Evolutionary conservation across 2,113 vertebrate species (phyloP).

Genomic region (Psilopogon haemacephalus): DNA sequence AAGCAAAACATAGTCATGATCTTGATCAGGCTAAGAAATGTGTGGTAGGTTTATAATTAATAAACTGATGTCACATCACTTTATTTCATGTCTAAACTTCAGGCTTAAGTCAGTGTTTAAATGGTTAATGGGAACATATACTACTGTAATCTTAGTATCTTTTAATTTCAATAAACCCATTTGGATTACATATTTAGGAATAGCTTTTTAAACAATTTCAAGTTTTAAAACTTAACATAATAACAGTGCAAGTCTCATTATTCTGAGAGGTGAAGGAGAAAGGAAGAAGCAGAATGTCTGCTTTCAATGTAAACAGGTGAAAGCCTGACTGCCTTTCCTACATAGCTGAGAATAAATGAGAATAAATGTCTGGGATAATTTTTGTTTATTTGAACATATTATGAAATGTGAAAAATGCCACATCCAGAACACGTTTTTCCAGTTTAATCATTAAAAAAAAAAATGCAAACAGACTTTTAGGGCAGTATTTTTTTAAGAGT

Average conservation of each 20-base stretch:
- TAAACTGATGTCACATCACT: too few species aligned
- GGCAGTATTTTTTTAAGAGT: background rate
- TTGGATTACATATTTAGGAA: background rate
- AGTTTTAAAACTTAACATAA: background rate
- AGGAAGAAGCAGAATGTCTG: background rate
- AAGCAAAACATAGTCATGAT: too few species aligned
- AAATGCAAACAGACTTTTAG: too few species aligned
- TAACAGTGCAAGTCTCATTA: background rate
- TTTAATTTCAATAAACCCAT: background rate
- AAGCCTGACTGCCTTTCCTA: background rate
- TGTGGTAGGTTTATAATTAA: too few species aligned
- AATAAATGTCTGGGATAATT: too few species aligned
- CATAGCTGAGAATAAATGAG: too few species aligned
- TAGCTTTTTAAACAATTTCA: background rate
- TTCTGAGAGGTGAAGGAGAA: background rate
- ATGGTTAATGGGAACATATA: background rate
- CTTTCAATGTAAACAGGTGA: background rate
- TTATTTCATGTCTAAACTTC: too few species aligned
- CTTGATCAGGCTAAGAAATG: too few species aligned
- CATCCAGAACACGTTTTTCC: too few species aligned
- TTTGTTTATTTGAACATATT: too few species aligned
- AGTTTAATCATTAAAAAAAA: too few species aligned
- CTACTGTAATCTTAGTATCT: background rate
- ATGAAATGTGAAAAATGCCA: too few species aligned
- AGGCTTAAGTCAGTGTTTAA: background rate